Percentiles rank a stretch among this genome's conserved stretches.
phyloP scores from a whole-genome alignment of 1,140 invertebrate genomes.

The Philopotamus ludificatus region DNA sequence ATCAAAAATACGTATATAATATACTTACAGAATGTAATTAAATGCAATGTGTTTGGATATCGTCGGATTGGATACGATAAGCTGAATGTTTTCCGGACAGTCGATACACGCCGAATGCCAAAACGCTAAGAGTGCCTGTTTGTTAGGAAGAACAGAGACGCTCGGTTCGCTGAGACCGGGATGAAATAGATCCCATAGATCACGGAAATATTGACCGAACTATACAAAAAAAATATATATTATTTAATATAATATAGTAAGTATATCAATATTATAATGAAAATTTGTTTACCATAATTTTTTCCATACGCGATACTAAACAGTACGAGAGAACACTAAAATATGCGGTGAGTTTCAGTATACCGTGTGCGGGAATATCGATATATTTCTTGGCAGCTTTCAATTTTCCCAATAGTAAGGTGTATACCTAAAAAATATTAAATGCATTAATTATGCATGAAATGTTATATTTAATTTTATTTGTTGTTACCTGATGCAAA shows the following conservation, averaged over 20 bases:
- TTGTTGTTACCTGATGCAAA: slow-evolving; percentile 67
- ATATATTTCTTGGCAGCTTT: slow-evolving; percentile 82
- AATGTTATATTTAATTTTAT: neutral
- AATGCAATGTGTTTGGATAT: slow-evolving; percentile 93
- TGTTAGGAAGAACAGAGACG: slow-evolving; percentile 92
- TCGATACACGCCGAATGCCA: slow-evolving; percentile 91
- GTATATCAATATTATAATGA: slow-evolving; percentile 6
- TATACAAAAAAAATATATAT: slow-evolving; percentile 49
- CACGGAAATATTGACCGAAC: slow-evolving; percentile 85
- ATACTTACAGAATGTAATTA: slow-evolving; percentile 91
- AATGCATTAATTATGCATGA: neutral
- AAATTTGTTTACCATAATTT: slow-evolving; percentile 76
- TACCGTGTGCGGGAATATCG: slow-evolving; percentile 80
- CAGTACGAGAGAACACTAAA: slow-evolving; percentile 89
- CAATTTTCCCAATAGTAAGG: slow-evolving; percentile 72
- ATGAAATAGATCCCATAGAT: slow-evolving; percentile 92
- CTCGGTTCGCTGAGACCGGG: slow-evolving; percentile 93
- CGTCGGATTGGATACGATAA: slow-evolving; percentile 79
- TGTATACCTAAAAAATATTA: slow-evolving; percentile 62
- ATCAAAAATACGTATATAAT: slow-evolving; percentile 16
- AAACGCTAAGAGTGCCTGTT: slow-evolving; percentile 87
- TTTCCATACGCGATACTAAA: slow-evolving; percentile 84
- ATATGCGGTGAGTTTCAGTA: slow-evolving; percentile 88
- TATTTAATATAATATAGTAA: slow-evolving; percentile 12
- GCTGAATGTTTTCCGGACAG: slow-evolving; percentile 87